Conservation (phyloP, 2,113 vertebrate species). For the Poecile atricapillus region DNA sequence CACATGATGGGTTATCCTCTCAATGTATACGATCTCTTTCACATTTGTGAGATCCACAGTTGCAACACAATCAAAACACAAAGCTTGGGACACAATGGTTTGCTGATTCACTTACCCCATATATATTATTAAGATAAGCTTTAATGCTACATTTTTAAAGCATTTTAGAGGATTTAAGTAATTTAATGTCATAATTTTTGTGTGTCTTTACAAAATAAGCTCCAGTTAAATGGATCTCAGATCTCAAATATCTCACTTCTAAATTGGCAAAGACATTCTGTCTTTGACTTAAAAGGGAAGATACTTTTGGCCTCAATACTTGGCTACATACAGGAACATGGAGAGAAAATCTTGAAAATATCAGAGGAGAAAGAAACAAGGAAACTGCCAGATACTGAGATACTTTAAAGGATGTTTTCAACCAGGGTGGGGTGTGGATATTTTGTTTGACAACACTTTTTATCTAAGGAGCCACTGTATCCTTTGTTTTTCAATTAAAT, state of each 20-base stretch:
- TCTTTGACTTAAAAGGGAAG: neutral
- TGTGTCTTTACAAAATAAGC: neutral
- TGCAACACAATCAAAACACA: neutral
- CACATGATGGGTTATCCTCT: neutral
- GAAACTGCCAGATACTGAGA: accelerated
- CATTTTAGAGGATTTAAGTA: neutral
- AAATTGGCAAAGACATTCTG: neutral
- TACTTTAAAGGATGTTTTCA: neutral
- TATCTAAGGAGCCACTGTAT: neutral
- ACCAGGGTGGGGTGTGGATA: accelerated
- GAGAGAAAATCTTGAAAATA: neutral
- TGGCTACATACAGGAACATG: neutral
- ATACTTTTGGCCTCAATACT: neutral
- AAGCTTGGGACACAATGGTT: neutral
- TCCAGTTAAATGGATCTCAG: neutral
- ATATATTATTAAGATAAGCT: neutral
- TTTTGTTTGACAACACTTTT: neutral
- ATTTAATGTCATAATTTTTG: neutral
- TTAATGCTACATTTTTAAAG: neutral
- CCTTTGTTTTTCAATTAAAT: accelerated
- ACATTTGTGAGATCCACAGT: neutral
- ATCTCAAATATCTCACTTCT: neutral
- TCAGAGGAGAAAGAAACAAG: neutral
- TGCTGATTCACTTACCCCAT: neutral
- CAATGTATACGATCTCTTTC: neutral